Conservation (phyloP, 2,888 invertebrate genomes). For the Conops quadrifasciatus region DNA sequence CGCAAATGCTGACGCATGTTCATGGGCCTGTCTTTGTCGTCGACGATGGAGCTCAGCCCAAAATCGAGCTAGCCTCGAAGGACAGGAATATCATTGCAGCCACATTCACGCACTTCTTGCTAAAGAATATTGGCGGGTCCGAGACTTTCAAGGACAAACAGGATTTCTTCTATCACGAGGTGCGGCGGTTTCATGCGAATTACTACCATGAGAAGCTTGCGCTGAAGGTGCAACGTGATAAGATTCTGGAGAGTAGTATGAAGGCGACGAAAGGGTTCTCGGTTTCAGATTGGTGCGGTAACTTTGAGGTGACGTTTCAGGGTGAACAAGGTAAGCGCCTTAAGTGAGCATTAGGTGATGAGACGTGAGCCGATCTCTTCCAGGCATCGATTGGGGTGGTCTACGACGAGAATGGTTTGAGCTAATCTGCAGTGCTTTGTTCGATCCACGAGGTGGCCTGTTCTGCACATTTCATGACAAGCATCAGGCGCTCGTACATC, state of each 20-base stretch:
- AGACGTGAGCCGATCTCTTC: background rate
- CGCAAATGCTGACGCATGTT: slow-evolving; percentile 63
- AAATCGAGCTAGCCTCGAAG: slow-evolving; percentile 81
- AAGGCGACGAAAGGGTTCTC: slow-evolving; percentile 86
- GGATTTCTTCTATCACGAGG: slow-evolving; percentile 82
- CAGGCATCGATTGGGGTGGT: slow-evolving; percentile 94
- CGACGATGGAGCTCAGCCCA: slow-evolving; percentile 91
- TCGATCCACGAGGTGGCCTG: slow-evolving; percentile 83
- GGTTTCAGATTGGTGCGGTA: slow-evolving; percentile 93
- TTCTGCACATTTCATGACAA: slow-evolving; percentile 88
- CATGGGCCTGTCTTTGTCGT: slow-evolving; percentile 77
- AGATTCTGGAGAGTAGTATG: slow-evolving; percentile 82
- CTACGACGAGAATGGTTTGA: slow-evolving; percentile 95
- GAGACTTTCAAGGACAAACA: slow-evolving; percentile 90
- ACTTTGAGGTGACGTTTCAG: slow-evolving; percentile 90
- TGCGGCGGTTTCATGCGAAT: slow-evolving; percentile 85
- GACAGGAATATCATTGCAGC: slow-evolving; percentile 92
- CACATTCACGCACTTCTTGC: slow-evolving; percentile 88
- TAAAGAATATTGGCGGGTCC: slow-evolving; percentile 94
- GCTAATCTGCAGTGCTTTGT: slow-evolving; percentile 84
- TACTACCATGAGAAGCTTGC: slow-evolving; percentile 86
- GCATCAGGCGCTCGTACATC: slow-evolving; percentile 88
- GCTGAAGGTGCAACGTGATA: slow-evolving; percentile 82
- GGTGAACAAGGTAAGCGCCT: slow-evolving; percentile 85
- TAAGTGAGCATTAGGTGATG: background rate